Evolutionary conservation across 2,888 invertebrate genomes (phyloP), one percentile per base, ranked within the genome.

Genomic region (Cenopis cana): DNA sequence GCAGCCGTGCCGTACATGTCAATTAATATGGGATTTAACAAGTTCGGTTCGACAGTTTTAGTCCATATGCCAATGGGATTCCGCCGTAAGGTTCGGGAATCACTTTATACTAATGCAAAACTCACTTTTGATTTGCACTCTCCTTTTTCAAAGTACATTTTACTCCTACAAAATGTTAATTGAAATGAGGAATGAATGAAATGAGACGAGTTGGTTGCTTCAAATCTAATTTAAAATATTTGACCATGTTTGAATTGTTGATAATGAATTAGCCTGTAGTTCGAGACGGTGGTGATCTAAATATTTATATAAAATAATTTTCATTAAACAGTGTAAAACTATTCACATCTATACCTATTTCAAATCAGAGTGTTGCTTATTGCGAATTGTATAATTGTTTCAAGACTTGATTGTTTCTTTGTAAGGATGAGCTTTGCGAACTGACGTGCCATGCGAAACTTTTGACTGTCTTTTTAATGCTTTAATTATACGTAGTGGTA

Each of bases 381-480:
- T n/a, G 64, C 64, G 64, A 64, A 64, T 64, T 20, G 38, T 17
- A 62, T 11, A 24, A 17, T 18, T 36, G 52, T 52, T 64, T 54
- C 14, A 29, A 17, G 50, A 1, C 1, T 18, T 12, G 0, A 10
- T 17, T 64, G n/a, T 11, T 54, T 11, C 20, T 29, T 61, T 6
- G n/a, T 29, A 18, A 33, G 10, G 33, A 4, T 49, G 50, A 54
- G 70, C 69, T 46, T 18, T 41, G 69, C 70, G 70, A 70, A 70
- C 20, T 60, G 12, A 65, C 59, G 17, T 60, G 70, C 70, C 46
- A 46, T 52, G 70, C 70, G 70, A 70, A 46, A 55, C 24, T 9
- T 12, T 55, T 61, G 17, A 17, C 0, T 29, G n/a, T 18, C 8
- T 50, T 36, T 41, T 41, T 41, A 11, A 38, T 38, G 38, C 11